These are phyloP conservation scores for Semicossyphus pulcher DNA, from an alignment of 2,113 vertebrate species.

Conservation along the genomic window DNA sequence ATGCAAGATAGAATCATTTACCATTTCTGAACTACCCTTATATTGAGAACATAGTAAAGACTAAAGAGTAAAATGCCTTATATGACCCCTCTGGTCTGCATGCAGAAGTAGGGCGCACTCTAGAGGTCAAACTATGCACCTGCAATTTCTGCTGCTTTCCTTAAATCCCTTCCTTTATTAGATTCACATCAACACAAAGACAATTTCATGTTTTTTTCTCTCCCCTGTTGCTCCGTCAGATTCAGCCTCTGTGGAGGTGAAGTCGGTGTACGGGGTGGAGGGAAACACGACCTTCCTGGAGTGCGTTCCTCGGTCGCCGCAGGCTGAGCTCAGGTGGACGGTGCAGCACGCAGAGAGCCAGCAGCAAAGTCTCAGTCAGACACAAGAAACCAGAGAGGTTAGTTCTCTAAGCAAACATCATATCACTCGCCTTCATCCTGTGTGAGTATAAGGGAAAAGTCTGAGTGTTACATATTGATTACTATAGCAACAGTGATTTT, in stretches of 20 bases:
- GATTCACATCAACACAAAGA: background rate
- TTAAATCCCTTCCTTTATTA: background rate
- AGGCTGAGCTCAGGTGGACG: conserved; percentile 82
- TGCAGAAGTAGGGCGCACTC: background rate
- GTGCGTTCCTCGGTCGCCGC: conserved; percentile 80
- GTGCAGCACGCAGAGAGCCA: conserved; percentile 34
- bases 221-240: conserved; percentile 43
- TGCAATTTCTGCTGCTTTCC: background rate
- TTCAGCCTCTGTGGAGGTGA: conserved; percentile 57
- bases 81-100: background rate
- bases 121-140: background rate
- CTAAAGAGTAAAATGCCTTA: background rate
- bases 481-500: no score
- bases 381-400: conserved; percentile 69
- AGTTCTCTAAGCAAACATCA: background rate
- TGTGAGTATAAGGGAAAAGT: no score
- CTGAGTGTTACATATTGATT: no score
- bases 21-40: no score
- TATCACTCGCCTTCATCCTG: no score
- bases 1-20: no score
- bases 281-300: conserved; percentile 89
- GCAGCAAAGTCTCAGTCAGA: background rate
- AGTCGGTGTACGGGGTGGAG: conserved; percentile 85
- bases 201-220: background rate
- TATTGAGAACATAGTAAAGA: no score